Conservation (phyloP, 2,888 invertebrate genomes). For the Drosophila anomalata region DNA sequence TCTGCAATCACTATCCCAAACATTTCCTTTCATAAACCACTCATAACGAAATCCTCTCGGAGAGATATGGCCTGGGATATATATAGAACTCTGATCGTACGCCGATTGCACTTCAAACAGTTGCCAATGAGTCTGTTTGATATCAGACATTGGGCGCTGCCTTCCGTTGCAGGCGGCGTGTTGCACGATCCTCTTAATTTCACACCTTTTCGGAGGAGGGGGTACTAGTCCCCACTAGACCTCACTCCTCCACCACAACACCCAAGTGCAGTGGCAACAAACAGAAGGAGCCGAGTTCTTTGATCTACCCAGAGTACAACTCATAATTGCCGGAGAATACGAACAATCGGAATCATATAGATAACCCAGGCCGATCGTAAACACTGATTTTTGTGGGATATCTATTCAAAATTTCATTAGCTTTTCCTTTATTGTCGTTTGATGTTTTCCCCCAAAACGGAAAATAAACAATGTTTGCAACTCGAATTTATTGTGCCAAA, state of each 20-base stretch:
- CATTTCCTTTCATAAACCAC: conserved; percentile 43
- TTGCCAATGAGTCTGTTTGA: conserved; percentile 80
- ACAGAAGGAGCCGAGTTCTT: conserved; percentile 69
- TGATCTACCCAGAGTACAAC: conserved; percentile 61
- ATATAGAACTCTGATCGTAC: conserved; percentile 57
- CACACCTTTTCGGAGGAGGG: conserved; percentile 52
- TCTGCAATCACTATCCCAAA: conserved; percentile 36
- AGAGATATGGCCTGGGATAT: conserved; percentile 2
- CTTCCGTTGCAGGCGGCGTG: conserved; percentile 38
- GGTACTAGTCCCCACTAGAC: conserved; percentile 11
- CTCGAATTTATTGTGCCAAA: conserved; percentile 50
- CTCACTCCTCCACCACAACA: conserved; percentile 54
- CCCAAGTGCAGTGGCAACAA: conserved; percentile 79
- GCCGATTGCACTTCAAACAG: conserved; percentile 79
- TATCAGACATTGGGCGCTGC: conserved; percentile 71
- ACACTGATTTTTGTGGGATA: conserved; percentile 60
- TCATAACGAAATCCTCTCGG: conserved; percentile 7
- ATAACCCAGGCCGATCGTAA: conserved; percentile 61
- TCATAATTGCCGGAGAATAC: conserved; percentile 65
- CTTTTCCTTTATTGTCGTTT: conserved; percentile 66
- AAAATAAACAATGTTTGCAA: conserved; percentile 69
- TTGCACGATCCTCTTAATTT: conserved; percentile 54
- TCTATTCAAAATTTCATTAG: conserved; percentile 27
- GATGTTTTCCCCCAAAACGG: conserved; percentile 66
- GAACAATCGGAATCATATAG: conserved; percentile 48